Percentiles rank a stretch among this genome's conserved stretches.
Evolutionary conservation across 2,797 vertebrate genomes (phyloP).

Genomic region (Hephaestus fuliginosus): DNA sequence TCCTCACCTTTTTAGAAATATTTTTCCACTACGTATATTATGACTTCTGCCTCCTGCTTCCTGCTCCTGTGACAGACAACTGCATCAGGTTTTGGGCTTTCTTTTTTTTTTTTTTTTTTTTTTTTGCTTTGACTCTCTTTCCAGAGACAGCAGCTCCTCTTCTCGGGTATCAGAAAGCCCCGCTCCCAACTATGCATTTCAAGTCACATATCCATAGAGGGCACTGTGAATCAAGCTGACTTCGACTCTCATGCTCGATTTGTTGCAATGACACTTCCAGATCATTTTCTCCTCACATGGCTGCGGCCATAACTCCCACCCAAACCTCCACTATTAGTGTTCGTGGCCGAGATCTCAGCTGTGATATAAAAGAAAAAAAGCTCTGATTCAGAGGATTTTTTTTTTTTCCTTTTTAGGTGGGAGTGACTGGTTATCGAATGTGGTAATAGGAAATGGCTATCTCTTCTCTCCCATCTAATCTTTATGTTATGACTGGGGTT

Average conservation of each 20-base stretch:
- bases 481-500: slow-evolving; percentile 75
- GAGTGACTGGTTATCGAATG: slow-evolving; percentile 54
- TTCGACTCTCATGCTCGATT: slow-evolving; percentile 37
- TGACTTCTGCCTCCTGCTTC: neutral
- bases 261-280: slow-evolving; percentile 58
- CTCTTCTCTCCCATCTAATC: slow-evolving; percentile 59
- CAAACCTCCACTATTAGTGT: slow-evolving; percentile 35
- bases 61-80: slow-evolving; percentile 5
- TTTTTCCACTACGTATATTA: neutral
- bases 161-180: slow-evolving; percentile 4
- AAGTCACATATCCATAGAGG: slow-evolving; percentile 82
- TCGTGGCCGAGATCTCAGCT: slow-evolving; percentile 51
- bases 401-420: slow-evolving; percentile 26
- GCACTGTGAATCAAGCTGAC: slow-evolving; percentile 84
- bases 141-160: neutral
- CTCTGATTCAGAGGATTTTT: slow-evolving; percentile 40
- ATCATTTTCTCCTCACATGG: slow-evolving; percentile 53
- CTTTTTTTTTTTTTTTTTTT: too few species aligned
- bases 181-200: slow-evolving; percentile 74
- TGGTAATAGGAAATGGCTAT: slow-evolving; percentile 66
- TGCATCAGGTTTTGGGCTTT: slow-evolving; percentile 3
- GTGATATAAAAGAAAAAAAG: slow-evolving; percentile 35
- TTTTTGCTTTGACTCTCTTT: slow-evolving; percentile 17
- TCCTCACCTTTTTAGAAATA: slow-evolving; percentile 1
- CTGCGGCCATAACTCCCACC: slow-evolving; percentile 34